Evolutionary conservation across 2,797 vertebrate genomes (phyloP).

Genomic region (Anas georgica): DNA sequence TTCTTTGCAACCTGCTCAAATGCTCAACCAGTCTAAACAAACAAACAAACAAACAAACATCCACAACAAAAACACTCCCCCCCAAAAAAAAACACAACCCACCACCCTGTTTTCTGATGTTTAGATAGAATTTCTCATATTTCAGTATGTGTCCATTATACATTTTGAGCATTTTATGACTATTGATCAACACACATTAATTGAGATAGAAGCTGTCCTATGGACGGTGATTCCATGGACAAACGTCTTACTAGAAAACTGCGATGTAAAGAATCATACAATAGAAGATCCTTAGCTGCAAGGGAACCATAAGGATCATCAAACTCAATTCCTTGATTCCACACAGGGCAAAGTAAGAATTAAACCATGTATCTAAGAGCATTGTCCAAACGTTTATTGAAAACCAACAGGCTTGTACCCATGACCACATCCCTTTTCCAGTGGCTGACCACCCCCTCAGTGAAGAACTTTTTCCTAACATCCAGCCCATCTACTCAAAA

Average conservation of each 20-base stretch:
- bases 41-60: background rate
- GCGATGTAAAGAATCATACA: background rate
- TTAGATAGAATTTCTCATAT: background rate
- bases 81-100: too few relatives aligned
- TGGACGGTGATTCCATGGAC: background rate
- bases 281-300: background rate
- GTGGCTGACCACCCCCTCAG: background rate
- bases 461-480: background rate
- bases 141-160: background rate
- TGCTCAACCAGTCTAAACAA: background rate
- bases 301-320: background rate
- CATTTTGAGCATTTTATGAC: background rate
- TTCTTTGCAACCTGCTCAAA: background rate
- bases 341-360: background rate
- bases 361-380: background rate
- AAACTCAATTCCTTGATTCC: background rate
- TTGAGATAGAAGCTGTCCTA: background rate
- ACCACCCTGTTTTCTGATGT: background rate
- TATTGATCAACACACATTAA: background rate
- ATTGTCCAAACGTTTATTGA: background rate
- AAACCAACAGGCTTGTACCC: background rate
- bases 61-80: background rate
- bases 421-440: background rate
- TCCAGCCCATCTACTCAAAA: too few relatives aligned
- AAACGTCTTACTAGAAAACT: background rate